These are phyloP conservation scores for Tenebrosternarchus preto DNA, from an alignment of 2,113 vertebrate genomes.

Conservation along the genomic window DNA sequence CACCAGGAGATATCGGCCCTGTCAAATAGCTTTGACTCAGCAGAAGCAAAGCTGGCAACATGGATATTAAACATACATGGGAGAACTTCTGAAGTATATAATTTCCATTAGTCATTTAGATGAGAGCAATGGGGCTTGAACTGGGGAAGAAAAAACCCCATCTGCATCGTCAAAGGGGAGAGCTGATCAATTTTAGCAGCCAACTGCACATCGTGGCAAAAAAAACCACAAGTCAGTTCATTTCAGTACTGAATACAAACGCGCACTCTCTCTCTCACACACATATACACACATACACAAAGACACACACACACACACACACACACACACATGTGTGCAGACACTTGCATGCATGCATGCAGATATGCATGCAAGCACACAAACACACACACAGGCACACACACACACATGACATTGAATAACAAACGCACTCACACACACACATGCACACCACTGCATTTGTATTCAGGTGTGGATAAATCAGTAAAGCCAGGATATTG, in stretches of 20 bases:
- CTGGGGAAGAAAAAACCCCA: too few species aligned
- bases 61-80: slow-evolving; percentile 12
- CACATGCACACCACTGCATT: background rate
- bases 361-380: background rate
- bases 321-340: background rate
- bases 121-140: background rate
- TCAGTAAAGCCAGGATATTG: background rate
- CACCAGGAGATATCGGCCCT: background rate
- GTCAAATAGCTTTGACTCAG: background rate
- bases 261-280: background rate
- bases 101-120: background rate
- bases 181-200: background rate
- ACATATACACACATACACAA: background rate
- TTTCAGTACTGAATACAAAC: background rate
- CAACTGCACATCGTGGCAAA: background rate
- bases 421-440: background rate
- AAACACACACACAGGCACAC: background rate
- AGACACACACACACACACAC: background rate
- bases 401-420: background rate
- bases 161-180: background rate
- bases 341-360: background rate
- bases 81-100: background rate
- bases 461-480: background rate
- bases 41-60: slow-evolving; percentile 6
- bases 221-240: background rate